phyloP scores from a whole-genome alignment of 2,888 invertebrate species.

The Harmothoe impar region DNA sequence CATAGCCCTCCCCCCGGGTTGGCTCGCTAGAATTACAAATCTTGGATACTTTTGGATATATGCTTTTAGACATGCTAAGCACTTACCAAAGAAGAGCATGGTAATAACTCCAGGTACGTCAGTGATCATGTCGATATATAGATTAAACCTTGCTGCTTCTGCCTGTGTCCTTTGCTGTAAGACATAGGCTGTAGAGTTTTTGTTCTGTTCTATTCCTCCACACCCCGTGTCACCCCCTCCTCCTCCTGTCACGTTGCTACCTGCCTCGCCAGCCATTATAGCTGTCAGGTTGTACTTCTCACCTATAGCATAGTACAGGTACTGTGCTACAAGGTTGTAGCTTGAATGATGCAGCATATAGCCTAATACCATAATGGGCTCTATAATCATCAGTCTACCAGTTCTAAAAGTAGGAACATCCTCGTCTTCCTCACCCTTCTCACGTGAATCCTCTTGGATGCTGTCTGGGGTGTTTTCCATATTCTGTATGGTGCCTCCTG shows the following conservation, averaged over 20 bases:
- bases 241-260: not conserved
- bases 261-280: not conserved
- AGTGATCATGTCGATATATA: not conserved
- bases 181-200: conserved; percentile 2
- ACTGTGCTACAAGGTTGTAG: not conserved
- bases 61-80: no score
- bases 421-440: not conserved
- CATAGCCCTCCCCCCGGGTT: no score
- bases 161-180: not conserved
- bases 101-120: not conserved
- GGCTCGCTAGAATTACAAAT: no score
- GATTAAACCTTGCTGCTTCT: not conserved
- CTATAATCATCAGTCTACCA: not conserved
- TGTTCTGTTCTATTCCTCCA: not conserved
- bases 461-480: not conserved
- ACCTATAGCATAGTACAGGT: conserved; percentile 18
- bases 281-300: conserved; percentile 20
- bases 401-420: not conserved
- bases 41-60: no score
- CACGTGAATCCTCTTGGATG: no score
- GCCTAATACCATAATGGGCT: not conserved
- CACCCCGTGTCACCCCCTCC: not conserved
- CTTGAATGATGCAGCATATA: not conserved
- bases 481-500: not conserved
- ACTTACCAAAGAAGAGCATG: conserved; percentile 41